Evolutionary conservation across 2,888 invertebrate species (phyloP).

Genomic region (Trisateles emortualis): DNA sequence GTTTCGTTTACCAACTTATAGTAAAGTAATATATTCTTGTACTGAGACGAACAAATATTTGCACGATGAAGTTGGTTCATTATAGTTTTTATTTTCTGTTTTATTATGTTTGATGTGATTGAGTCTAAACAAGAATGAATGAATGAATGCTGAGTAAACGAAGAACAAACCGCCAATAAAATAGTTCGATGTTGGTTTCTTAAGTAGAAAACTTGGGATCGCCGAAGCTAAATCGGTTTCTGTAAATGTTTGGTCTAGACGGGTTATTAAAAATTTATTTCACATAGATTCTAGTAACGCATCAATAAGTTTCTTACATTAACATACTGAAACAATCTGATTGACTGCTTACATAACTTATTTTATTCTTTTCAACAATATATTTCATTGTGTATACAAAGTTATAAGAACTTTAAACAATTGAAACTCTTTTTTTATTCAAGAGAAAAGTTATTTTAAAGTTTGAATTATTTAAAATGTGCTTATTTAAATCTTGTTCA

Average conservation of each 20-base stretch:
- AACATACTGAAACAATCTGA: slow-evolving; percentile 22
- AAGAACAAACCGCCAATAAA: slow-evolving; percentile 68
- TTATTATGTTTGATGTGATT: slow-evolving; percentile 76
- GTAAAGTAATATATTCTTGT: slow-evolving; percentile 63
- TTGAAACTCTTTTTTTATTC: slow-evolving; percentile 14
- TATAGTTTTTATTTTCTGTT: slow-evolving; percentile 78
- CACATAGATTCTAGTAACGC: slow-evolving; percentile 69
- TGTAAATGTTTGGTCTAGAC: slow-evolving; percentile 80
- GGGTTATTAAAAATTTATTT: slow-evolving; percentile 80
- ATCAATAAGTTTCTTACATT: slow-evolving; percentile 41
- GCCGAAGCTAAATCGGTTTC: slow-evolving; percentile 68
- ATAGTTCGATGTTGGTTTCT: slow-evolving; percentile 68
- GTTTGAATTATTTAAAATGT: slow-evolving; percentile 3
- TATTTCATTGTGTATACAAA: neutral
- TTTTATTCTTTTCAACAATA: slow-evolving; percentile 6
- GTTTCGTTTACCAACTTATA: slow-evolving; percentile 52
- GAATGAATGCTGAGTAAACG: slow-evolving; percentile 63
- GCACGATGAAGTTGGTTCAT: slow-evolving; percentile 75
- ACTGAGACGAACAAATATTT: slow-evolving; percentile 77
- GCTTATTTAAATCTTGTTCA: slow-evolving; percentile 10
- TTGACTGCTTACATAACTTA: slow-evolving; percentile 4
- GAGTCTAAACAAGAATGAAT: slow-evolving; percentile 74
- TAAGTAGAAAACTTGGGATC: slow-evolving; percentile 76
- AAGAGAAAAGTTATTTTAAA: neutral
- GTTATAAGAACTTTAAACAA: slow-evolving; percentile 18